These are phyloP conservation scores for Alloplasta piceator DNA, from an alignment of 2,888 invertebrate species.

Conservation along the genomic window DNA sequence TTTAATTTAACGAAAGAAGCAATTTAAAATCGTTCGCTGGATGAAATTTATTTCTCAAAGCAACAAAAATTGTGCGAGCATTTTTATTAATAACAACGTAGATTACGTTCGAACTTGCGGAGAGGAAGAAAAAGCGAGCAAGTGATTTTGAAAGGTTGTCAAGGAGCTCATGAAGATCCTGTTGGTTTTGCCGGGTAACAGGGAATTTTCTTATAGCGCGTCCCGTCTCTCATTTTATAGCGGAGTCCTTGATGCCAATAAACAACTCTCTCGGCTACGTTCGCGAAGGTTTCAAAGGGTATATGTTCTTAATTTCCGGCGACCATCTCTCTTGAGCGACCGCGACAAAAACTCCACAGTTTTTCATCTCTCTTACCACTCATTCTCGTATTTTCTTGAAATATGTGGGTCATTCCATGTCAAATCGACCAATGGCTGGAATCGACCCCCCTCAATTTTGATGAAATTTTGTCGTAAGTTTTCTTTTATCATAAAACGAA, in stretches of 20 bases:
- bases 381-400: slow-evolving; percentile 5
- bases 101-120: background rate
- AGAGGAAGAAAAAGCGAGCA: background rate
- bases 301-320: slow-evolving; percentile 42
- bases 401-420: too few species aligned
- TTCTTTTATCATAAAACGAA: too few species aligned
- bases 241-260: slow-evolving; percentile 31
- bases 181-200: background rate
- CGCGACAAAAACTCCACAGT: background rate
- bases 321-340: slow-evolving; percentile 23
- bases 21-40: background rate
- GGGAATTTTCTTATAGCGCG: slow-evolving; percentile 29
- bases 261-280: background rate
- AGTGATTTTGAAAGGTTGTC: background rate
- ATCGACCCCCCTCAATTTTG: too few species aligned
- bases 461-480: too few species aligned
- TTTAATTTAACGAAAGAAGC: background rate
- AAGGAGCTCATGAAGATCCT: background rate
- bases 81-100: background rate
- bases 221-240: slow-evolving; percentile 13
- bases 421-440: too few species aligned
- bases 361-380: slow-evolving; percentile 9
- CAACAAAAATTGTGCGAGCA: background rate
- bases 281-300: background rate
- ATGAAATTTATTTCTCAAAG: background rate